Conservation (phyloP, 2,113 vertebrate species). For the Syrrhaptes paradoxus region DNA sequence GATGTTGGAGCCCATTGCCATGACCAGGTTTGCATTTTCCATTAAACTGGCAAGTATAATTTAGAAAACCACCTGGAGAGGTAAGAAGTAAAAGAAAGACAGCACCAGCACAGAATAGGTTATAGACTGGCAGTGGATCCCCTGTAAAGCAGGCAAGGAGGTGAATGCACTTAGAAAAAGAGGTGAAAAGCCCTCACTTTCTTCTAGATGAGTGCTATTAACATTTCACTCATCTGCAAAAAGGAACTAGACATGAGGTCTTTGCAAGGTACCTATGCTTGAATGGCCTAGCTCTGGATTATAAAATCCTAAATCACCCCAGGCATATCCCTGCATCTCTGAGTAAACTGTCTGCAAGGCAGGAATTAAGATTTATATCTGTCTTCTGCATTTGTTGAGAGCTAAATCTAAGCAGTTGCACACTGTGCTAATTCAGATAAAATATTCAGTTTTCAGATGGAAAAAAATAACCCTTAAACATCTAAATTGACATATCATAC, state of each 20-base stretch:
- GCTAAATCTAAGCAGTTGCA: neutral
- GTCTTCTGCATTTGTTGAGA: neutral
- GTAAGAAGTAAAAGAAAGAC: neutral
- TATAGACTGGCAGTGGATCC: neutral
- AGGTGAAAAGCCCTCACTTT: neutral
- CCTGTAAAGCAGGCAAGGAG: neutral
- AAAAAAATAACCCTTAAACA: neutral
- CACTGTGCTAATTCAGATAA: neutral
- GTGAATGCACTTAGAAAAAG: neutral
- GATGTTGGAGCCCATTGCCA: neutral
- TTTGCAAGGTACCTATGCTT: neutral
- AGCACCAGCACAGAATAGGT: neutral
- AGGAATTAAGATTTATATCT: neutral
- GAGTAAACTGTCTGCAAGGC: neutral
- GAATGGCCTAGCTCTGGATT: neutral
- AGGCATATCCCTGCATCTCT: neutral
- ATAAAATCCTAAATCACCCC: neutral
- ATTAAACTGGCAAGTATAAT: neutral
- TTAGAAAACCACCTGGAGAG: neutral
- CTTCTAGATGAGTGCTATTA: neutral
- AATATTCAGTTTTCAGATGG: neutral
- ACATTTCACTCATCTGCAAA: neutral
- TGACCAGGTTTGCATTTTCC: neutral
- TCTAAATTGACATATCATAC: neutral
- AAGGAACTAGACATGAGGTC: neutral